Percentiles rank a stretch among this genome's conserved stretches.
Evolutionary conservation across 2,113 vertebrate genomes (phyloP).

Genomic region (Paralichthys olivaceus): DNA sequence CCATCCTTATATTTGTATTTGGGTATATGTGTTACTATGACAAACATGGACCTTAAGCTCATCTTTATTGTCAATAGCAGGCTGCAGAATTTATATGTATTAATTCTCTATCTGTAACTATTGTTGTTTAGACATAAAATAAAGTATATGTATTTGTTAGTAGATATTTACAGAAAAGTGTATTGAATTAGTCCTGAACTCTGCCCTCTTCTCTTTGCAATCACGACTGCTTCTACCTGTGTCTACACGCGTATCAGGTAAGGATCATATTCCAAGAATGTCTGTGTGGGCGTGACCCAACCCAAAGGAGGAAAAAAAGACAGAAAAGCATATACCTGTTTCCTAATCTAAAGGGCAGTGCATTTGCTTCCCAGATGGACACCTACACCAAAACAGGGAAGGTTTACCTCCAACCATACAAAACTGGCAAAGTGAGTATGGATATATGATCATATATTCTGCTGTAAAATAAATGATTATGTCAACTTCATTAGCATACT

Average conservation of each 20-base stretch:
- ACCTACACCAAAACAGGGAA: conserved; percentile 71
- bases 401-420: conserved; percentile 75
- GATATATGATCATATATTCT: too few species aligned
- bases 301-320: not conserved
- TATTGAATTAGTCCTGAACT: not conserved
- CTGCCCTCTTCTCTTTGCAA: not conserved
- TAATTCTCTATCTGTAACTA: not conserved
- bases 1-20: too few species aligned
- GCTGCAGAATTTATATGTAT: not conserved
- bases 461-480: too few species aligned
- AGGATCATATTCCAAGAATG: conserved; percentile 55
- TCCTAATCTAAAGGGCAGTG: not conserved
- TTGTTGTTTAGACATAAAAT: too few species aligned
- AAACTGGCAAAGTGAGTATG: conserved; percentile 76
- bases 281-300: conserved; percentile 11
- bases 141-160: too few species aligned
- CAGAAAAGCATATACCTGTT: not conserved
- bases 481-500: not conserved
- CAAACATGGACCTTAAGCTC: too few species aligned
- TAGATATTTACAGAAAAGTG: too few species aligned
- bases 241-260: conserved; percentile 3
- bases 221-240: not conserved
- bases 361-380: conserved; percentile 66
- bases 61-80: too few species aligned
- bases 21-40: too few species aligned